Conservation (phyloP, 2,797 vertebrate genomes). For the Platalea minor region DNA sequence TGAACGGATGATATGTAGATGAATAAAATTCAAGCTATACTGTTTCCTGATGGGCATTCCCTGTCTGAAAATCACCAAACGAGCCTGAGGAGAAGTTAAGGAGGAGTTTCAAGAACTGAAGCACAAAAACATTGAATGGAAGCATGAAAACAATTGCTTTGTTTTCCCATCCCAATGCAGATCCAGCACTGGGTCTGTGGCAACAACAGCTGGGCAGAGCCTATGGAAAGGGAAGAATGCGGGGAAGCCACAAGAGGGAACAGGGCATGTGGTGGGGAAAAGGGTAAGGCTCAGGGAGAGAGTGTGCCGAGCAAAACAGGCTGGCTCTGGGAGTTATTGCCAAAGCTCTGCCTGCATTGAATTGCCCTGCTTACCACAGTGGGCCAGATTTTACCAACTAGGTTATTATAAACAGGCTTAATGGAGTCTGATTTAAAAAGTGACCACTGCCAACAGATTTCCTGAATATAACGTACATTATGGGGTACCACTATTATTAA, state of each 20-base stretch:
- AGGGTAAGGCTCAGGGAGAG: background rate
- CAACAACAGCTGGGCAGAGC: background rate
- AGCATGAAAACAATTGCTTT: background rate
- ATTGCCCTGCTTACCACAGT: background rate
- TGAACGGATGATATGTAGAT: background rate
- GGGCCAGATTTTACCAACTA: background rate
- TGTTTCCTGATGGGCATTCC: background rate
- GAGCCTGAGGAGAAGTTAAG: background rate
- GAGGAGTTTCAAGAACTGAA: background rate
- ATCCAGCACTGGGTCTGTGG: background rate
- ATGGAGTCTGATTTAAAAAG: background rate
- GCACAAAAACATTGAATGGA: background rate
- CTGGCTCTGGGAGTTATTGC: background rate
- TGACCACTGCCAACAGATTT: background rate
- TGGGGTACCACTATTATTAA: background rate
- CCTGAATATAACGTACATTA: background rate
- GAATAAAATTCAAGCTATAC: background rate
- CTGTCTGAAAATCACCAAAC: background rate
- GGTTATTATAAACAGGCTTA: background rate
- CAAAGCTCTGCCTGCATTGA: background rate
- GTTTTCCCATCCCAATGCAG: background rate
- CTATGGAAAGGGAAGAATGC: background rate
- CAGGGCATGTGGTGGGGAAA: background rate
- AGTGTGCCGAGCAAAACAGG: background rate
- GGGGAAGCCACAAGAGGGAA: background rate